Base-by-base conservation (phyloP, 2,888 invertebrate species). In the Torymus aiolomorphi region DNA sequence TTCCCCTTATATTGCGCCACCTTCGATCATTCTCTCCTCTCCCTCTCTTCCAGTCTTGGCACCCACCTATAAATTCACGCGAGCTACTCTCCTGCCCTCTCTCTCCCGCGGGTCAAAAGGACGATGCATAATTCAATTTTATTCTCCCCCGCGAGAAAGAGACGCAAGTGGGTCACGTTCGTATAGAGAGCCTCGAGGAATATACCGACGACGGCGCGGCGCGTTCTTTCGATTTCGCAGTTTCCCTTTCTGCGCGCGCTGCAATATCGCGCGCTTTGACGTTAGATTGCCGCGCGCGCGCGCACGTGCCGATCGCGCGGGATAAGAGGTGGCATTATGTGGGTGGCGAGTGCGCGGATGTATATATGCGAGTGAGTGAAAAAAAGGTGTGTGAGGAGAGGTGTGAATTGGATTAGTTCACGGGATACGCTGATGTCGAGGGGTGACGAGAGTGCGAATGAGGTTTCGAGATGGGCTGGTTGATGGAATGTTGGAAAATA, bases 121-220 rank as follows among this genome's bases (percentile, higher is more conserved):
- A 61, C 62, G 70, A 65, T 80, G 78, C 78, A 75, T 80, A 70
- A 80, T 80, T 78, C 80, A 80, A 78, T 80, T 78, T 74, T 69
- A 65, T 73, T 57, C 56, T 57, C 65, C 63, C 54, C 20, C 11
- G 57, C n/a, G 16, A 67, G 42, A 54, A 11, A 42, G 20, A 14
- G n/a, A 52, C 51, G 16, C 76, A 80, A 77, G 49, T 77, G 80
- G 77, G 73, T 77, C 77, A 77, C 54, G 72, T 54, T 70, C 62
- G 54, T 24, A 24, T 2, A 24, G 24, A 24, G 8, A 31, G 51
- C 57, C 56, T 18, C 42, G 63, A 52, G 72, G 69, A 76, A 73
- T 63, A 69, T 24, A 24, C 24, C n/a, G n/a, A n/a, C 24, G 24
- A 24, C 24, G 24, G 24, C 24, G 3, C 24, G 24, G 76, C 20